phyloP scores from a whole-genome alignment of 2,113 vertebrate genomes.

The Nasalis larvatus region DNA sequence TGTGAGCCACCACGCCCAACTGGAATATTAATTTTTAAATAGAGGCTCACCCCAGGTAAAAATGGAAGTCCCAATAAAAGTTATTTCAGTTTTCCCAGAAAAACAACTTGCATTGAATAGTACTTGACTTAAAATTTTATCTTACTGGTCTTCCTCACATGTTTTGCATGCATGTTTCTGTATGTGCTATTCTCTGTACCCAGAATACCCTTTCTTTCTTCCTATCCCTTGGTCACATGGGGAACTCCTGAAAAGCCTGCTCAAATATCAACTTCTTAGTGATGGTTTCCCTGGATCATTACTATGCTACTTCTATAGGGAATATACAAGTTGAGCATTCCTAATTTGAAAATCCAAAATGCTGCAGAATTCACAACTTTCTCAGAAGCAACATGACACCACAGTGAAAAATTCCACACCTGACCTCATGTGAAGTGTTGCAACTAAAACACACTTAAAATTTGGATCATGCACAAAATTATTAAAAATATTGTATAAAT shows the following conservation, averaged over 20 bases:
- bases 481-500: too few species aligned
- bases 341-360: neutral
- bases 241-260: neutral
- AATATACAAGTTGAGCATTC: neutral
- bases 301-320: neutral
- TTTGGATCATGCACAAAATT: too few species aligned
- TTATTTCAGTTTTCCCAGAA: neutral
- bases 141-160: neutral
- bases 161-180: neutral
- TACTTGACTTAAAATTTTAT: neutral
- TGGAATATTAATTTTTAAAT: neutral
- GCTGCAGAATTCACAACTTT: neutral
- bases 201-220: neutral
- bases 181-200: neutral
- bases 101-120: neutral
- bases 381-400: too few species aligned
- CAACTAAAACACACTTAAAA: too few species aligned
- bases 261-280: neutral
- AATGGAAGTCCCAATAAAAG: neutral
- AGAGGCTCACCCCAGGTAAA: neutral
- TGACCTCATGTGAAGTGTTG: too few species aligned
- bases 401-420: too few species aligned
- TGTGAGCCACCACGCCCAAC: too few species aligned
- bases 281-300: neutral
- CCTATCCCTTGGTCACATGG: neutral